These are phyloP conservation scores for Drosophila mulleri DNA, from an alignment of 2,888 invertebrate species.

Conservation along the genomic window DNA sequence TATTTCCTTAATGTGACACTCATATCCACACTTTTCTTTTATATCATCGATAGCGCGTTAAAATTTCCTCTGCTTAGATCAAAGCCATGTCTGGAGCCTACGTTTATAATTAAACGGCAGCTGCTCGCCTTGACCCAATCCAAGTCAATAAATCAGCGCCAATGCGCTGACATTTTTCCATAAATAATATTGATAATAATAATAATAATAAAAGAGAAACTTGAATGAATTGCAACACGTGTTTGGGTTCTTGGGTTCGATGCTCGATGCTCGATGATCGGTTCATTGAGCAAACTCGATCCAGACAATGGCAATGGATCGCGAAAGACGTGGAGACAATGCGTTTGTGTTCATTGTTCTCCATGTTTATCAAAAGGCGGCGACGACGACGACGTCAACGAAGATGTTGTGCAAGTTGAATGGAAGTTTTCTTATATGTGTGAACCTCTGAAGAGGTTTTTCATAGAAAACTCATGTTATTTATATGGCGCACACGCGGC, in stretches of 20 bases:
- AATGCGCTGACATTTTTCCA: conserved; percentile 57
- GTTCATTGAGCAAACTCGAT: conserved; percentile 66
- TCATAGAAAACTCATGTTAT: conserved; percentile 63
- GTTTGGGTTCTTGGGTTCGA: conserved; percentile 55
- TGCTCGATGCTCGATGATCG: conserved; percentile 19
- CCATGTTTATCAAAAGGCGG: conserved; percentile 48
- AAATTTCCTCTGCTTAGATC: not conserved
- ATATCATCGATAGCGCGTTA: not conserved
- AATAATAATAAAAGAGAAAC: conserved; percentile 49
- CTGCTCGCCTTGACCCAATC: conserved; percentile 67
- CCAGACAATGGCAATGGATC: conserved; percentile 63
- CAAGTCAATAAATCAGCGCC: conserved; percentile 68
- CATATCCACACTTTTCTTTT: not conserved
- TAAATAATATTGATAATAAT: conserved; percentile 64
- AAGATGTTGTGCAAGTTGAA: conserved; percentile 42
- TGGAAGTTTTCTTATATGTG: conserved; percentile 66
- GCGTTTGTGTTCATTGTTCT: conserved; percentile 61
- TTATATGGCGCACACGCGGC: conserved; percentile 64
- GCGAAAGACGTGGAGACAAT: conserved; percentile 72
- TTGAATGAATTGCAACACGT: conserved; percentile 78
- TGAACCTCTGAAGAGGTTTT: conserved; percentile 58
- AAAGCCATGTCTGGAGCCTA: not conserved
- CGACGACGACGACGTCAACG: conserved; percentile 19
- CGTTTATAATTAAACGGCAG: conserved; percentile 21
- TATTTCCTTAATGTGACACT: not conserved